Evolutionary conservation across 2,888 invertebrate genomes (phyloP), one percentile per base, ranked within the genome.

Genomic region (Ecdyonurus torrentis): DNA sequence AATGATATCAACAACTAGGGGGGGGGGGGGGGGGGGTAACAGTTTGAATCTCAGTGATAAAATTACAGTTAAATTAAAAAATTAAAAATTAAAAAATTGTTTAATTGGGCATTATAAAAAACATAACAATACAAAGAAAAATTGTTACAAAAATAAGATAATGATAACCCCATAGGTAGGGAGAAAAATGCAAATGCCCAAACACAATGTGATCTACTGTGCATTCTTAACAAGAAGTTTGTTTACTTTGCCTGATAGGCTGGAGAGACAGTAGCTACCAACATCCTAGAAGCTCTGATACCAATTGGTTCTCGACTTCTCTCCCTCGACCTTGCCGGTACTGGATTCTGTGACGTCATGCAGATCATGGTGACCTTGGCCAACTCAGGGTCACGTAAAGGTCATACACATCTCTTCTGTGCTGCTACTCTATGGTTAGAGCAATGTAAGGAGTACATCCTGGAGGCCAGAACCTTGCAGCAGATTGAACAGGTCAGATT

Each of bases 301-400:
- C 87, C 88, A 37, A 76, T 89, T 68, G 88, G 86, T 0, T 82
- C 83, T 58, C 80, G 83, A 25, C 77, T 87, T 64, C 74, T 88
- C 20, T 81, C 81, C 1, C 80, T 84, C 0, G 73, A 80, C 0
- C 76, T 83, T 59, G 86, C 87, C 71, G 83, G 83, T 0, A 79
- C 79, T n/a, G 86, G 86, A n/a, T 89, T 90, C 71, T 81, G 86
- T 0, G 88, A 89, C 70, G 76, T 91, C 5, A 83, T 90, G 79
- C 78, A 81, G 64, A 84, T 89, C 2, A 87, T 90, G 88, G 84
- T 86, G 1, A 87, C 84, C 60, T 73, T 96, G 67, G 94, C 94
- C 0, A 91, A 92, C 73, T 89, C 91, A 22, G 88, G 91, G 22
- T 80, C 83, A 2, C 91, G 91, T 24, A 78, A 81, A 59, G 91